Evolutionary conservation across 1,140 invertebrate species (phyloP).

Genomic region (Lethrus apterus): DNA sequence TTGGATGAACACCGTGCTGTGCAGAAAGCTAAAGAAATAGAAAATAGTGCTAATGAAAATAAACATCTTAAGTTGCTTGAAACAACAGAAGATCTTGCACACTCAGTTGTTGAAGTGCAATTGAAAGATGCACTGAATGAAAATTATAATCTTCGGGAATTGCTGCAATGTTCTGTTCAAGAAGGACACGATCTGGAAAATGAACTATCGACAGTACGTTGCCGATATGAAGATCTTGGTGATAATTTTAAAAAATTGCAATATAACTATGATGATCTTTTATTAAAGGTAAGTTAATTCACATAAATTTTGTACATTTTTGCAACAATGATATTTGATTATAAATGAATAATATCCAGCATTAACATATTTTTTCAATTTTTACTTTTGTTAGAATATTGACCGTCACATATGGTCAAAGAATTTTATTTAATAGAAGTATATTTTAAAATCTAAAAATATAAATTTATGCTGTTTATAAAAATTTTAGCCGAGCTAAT

Average conservation of each 20-base stretch:
- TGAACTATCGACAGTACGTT: not conserved
- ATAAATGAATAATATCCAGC: too few relatives aligned
- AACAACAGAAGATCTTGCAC: constrained; percentile 31
- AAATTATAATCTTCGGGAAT: constrained; percentile 20
- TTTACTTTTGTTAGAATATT: constrained; percentile 1
- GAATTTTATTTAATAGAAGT: too few relatives aligned
- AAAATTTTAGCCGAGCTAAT: too few relatives aligned
- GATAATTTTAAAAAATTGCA: constrained; percentile 1
- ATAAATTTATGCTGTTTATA: too few relatives aligned
- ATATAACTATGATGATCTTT: not conserved
- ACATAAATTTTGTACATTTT: not conserved
- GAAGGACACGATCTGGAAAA: not conserved
- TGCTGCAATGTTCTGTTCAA: constrained; percentile 15
- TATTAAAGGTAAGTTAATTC: not conserved
- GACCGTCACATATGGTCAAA: too few relatives aligned
- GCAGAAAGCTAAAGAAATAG: constrained; percentile 22
- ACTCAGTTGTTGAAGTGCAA: constrained; percentile 35
- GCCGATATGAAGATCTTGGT: constrained; percentile 5
- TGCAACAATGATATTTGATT: too few relatives aligned
- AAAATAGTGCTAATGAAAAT: not conserved
- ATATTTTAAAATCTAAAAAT: too few relatives aligned
- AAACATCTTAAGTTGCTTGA: not conserved
- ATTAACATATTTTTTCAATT: too few relatives aligned
- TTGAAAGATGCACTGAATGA: constrained; percentile 32
- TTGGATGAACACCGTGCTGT: constrained; percentile 25